Conservation (phyloP, 2,113 vertebrate genomes). For the Sminthopsis crassicaudata region DNA sequence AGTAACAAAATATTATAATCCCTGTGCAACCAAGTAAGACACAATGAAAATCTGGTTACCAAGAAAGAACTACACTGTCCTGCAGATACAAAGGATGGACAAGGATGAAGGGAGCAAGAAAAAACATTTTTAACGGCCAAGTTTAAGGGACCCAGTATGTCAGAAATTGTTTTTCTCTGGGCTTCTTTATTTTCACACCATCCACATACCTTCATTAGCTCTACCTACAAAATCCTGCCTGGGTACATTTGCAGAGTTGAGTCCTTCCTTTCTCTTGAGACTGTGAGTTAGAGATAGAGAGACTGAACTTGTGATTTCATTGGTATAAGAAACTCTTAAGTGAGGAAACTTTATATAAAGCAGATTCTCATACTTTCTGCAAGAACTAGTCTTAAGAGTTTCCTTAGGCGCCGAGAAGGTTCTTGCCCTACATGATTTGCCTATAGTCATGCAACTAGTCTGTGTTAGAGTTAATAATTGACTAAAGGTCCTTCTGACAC, state of each 20-base stretch:
- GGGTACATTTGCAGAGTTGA: neutral
- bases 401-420: neutral
- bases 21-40: slow-evolving; percentile 32
- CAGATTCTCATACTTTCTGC: neutral
- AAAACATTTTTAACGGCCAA: neutral
- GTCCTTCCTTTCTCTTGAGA: neutral
- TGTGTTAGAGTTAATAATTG: neutral
- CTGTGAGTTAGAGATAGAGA: neutral
- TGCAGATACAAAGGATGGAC: slow-evolving; percentile 1
- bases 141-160: neutral
- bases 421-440: neutral
- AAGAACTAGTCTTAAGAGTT: neutral
- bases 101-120: neutral
- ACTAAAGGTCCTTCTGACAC: neutral
- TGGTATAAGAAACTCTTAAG: neutral
- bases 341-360: neutral
- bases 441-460: neutral
- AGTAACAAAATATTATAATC: neutral
- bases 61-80: slow-evolving; percentile 4
- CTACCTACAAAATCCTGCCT: neutral
- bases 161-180: neutral
- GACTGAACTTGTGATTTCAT: neutral
- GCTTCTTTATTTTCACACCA: slow-evolving; percentile 4
- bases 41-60: neutral
- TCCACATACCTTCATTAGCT: neutral